Base-by-base conservation (phyloP, 2,797 vertebrate species). In the Phataginus tricuspis region DNA sequence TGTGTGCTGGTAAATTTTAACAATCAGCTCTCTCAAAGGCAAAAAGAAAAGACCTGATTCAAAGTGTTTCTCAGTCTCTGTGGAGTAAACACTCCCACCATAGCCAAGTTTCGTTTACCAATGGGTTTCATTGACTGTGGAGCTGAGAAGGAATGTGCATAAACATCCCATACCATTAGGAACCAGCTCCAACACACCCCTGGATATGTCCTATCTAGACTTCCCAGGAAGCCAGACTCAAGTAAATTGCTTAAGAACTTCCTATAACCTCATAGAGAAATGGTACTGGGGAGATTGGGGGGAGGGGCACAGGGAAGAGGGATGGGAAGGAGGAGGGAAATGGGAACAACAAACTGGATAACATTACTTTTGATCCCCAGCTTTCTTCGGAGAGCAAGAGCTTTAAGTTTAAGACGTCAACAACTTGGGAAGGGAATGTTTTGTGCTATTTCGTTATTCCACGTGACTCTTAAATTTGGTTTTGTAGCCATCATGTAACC, bases 351-450 rank as follows among this genome's bases (percentile, higher is more conserved):
- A 93, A 90, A 61, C 19, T 45, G 34, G 42, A 63, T 86, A 93
- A 55, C 19, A 14, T 66, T 59, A 37, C 92, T 93, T 86, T 95
- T 75, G 45, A 93, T 15, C 18, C 11, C 63, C 84, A 29, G 13
- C 45, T 86, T 91, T 90, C 21, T 55, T 86, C 69, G 15, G 51
- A 12, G 8, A 89, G 57, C 64, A 91, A 93, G 39, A 71, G 7
- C 53, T 84, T 87, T 92, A 80, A 94, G 90, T 77, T n/a, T 89
- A 74, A 91, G 63, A 72, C 18, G 90, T 45, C 37, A 66, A 51
- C 72, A 91, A 66, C 0, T 31, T 84, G 21, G 51, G 18, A 91
- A 93, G 55, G 13, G 66, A 72, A 27, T 51, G 15, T 66, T 72
- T 77, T 86, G 21, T 89, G 63, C 18, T 39, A 37, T 84, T 96